Evolutionary conservation across 2,888 invertebrate genomes (phyloP).

Genomic region (Tetramorium bicarinatum): DNA sequence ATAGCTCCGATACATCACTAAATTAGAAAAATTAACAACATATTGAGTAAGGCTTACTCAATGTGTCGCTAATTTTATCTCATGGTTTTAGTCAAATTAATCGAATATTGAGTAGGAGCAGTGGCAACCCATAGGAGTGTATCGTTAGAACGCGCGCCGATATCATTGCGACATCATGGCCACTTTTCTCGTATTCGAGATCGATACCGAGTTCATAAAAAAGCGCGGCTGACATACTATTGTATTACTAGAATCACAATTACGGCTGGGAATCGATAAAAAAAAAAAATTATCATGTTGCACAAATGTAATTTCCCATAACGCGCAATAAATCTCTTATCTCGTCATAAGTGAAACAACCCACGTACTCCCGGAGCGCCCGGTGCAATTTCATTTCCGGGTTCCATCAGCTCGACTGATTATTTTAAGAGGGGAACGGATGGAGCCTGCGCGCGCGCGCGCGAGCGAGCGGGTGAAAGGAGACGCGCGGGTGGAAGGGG

Average conservation of each 20-base stretch:
- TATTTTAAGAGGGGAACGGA: conserved; percentile 39
- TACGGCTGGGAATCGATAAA: background rate
- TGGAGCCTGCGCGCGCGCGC: background rate
- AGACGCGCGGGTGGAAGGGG: background rate
- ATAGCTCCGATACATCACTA: no score
- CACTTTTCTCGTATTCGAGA: conserved; percentile 3
- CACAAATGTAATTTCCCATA: conserved; percentile 18
- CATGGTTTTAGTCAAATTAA: no score
- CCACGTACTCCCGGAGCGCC: background rate
- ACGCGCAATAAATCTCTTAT: conserved; percentile 16
- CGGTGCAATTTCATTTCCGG: conserved; percentile 45
- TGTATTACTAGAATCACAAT: background rate
- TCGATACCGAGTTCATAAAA: background rate
- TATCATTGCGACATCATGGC: background rate
- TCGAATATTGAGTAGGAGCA: no score
- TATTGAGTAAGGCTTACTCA: no score
- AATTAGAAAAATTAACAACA: no score
- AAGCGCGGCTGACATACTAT: background rate
- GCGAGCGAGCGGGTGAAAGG: background rate
- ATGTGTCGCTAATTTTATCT: no score
- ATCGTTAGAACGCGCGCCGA: background rate
- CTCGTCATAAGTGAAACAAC: background rate
- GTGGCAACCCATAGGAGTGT: no score
- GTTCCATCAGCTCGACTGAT: conserved; percentile 31
- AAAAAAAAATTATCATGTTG: background rate